Base-by-base conservation (phyloP, 1,140 invertebrate genomes). In the Gryllus bimaculatus region DNA sequence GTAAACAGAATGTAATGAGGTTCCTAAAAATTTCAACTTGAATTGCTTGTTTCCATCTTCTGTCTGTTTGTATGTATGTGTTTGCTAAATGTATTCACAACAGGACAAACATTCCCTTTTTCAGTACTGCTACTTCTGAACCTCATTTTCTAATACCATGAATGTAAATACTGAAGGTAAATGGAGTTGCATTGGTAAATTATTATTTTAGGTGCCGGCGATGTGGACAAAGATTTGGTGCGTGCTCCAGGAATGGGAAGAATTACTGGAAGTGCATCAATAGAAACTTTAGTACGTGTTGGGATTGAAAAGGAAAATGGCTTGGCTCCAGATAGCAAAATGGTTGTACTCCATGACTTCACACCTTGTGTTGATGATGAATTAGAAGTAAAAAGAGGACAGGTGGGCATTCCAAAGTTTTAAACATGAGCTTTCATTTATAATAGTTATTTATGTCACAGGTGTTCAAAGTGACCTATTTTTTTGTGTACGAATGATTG, bases 351-450 rank as follows among this genome's bases (percentile, higher is more conserved):
- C 15, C 95, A 98, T 85, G 96, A 98, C 84, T 98, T 98, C 85
- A 94, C 93, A 8, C 95, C 96, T 0, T 97, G 96, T 85, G 96
- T 97, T 8, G 95, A 98, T 86, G 96, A 98, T 87, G 96, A 98
- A 85, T 87, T 98, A 49, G 92, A 94, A 88, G 94, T 96, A 54
- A 90, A 91, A 84, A 84, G 90, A 80, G 92, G 92, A 79, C 90
- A 89, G 86, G 89, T 91, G 81, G 84, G 84, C 83, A 39, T 39
- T 2, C 15, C 26, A 20, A 39, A 39, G 26, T 39, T 39, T 39
- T 39, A 18, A 73, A 5, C 73, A 39, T 39, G 26, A 39, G 5
- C 26, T 39, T 39, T 39, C 26, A 39, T 2, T 39, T 39, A 39
- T 39, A 5, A 5, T 39, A 39, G 26, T 39, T 39, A 39, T 39